A percentile compares a stretch with the other conserved stretches of the same genome.
Conservation (phyloP, 2,113 vertebrate genomes). For the Megaceryle maxima region DNA sequence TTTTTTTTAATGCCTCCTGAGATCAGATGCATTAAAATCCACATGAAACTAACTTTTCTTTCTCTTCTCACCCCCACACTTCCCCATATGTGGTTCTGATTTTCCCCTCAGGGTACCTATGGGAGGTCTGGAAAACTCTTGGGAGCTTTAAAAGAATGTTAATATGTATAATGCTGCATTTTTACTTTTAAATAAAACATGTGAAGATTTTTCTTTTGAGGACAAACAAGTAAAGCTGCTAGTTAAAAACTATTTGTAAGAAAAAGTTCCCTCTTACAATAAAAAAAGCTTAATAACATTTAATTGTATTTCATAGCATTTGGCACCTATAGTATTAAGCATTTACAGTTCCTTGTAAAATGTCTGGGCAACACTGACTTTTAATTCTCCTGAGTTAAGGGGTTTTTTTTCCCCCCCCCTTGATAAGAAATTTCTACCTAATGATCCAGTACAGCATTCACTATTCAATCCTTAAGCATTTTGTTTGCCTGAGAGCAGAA, state of each 20-base stretch:
- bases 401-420: background rate
- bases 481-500: constrained; percentile 29
- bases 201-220: constrained; percentile 12
- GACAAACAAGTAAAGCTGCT: constrained; percentile 31
- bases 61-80: constrained; percentile 54
- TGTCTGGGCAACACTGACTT: background rate
- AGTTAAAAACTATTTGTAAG: background rate
- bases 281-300: constrained; percentile 26
- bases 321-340: background rate
- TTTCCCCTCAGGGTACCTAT: constrained; percentile 61
- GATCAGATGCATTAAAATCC: constrained; percentile 39
- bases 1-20: background rate
- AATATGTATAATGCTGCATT: constrained; percentile 32
- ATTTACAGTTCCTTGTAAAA: constrained; percentile 48
- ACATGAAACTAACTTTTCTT: constrained; percentile 13
- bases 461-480: background rate
- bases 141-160: constrained; percentile 50
- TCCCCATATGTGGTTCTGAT: constrained; percentile 56
- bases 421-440: background rate
- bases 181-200: constrained; percentile 34
- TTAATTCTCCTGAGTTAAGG: background rate
- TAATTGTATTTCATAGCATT: constrained; percentile 26
- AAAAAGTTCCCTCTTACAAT: constrained; percentile 5
- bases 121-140: constrained; percentile 56
- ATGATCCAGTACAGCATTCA: background rate